Conservation (phyloP, 2,113 vertebrate species). For the Lates calcarifer region DNA sequence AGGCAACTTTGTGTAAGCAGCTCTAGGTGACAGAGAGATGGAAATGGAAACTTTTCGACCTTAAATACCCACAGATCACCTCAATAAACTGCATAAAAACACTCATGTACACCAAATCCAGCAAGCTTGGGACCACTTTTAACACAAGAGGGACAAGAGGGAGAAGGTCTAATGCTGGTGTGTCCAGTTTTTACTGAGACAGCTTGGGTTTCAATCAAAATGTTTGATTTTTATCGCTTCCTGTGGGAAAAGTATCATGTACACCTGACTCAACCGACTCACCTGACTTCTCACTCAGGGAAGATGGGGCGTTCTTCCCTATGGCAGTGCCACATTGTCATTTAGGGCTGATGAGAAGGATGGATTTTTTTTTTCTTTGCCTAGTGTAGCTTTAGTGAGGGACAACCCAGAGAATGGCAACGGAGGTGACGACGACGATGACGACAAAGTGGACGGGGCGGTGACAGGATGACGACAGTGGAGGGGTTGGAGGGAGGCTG, state of each 20-base stretch:
- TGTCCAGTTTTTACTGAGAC: slow-evolving; percentile 18
- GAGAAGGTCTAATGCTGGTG: slow-evolving; percentile 34
- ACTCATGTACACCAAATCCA: slow-evolving; percentile 9
- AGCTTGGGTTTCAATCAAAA: background rate
- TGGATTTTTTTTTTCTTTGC: slow-evolving; percentile 42
- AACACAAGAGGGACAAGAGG: slow-evolving; percentile 7
- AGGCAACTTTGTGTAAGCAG: slow-evolving; percentile 46
- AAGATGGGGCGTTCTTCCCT: slow-evolving; percentile 19
- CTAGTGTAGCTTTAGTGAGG: slow-evolving; percentile 60
- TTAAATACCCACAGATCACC: slow-evolving; percentile 15
- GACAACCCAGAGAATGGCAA: slow-evolving; percentile 46
- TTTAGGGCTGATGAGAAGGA: slow-evolving; percentile 11
- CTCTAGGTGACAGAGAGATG: slow-evolving; percentile 1
- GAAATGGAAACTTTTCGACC: background rate
- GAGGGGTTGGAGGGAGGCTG: background rate
- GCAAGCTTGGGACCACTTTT: slow-evolving; percentile 2
- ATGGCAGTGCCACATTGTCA: slow-evolving; percentile 42
- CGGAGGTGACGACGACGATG: no score
- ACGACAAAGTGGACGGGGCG: slow-evolving; percentile 21
- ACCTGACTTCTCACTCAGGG: background rate
- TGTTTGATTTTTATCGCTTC: background rate
- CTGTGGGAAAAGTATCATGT: background rate
- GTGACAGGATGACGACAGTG: slow-evolving; percentile 25
- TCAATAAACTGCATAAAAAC: background rate
- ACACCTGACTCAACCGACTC: background rate